phyloP scores from a whole-genome alignment of 2,797 vertebrate genomes.

The Podarcis lilfordi region DNA sequence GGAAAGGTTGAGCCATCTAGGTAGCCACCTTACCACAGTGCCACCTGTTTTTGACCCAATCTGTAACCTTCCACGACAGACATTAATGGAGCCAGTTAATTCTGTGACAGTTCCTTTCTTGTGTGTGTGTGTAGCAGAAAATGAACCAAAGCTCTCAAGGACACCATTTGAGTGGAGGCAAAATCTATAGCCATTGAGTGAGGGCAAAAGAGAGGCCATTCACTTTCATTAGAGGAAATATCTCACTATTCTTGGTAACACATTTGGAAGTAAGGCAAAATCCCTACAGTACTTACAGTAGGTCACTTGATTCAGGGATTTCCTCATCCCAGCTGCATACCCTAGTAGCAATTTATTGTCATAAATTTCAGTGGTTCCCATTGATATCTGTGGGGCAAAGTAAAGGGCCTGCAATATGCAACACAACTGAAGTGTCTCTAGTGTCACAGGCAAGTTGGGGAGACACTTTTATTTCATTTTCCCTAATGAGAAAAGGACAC shows the following conservation, averaged over 20 bases:
- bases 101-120: not conserved
- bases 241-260: not conserved
- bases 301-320: not conserved
- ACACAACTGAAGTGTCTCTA: not conserved
- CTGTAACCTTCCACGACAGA: not conserved
- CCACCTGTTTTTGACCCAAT: not conserved
- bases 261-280: not conserved
- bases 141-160: not conserved
- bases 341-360: not conserved
- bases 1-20: not conserved
- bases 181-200: not conserved
- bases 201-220: not conserved
- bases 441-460: not conserved
- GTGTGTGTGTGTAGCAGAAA: not conserved
- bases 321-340: not conserved
- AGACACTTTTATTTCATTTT: not conserved
- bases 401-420: not conserved
- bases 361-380: not conserved
- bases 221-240: not conserved
- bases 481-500: not conserved
- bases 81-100: not conserved
- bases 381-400: not conserved
- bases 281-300: not conserved
- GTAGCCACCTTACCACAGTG: not conserved
- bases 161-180: not conserved